A percentile compares a stretch with the other conserved stretches of the same genome.
Conservation (phyloP, 2,797 vertebrate genomes). For the Danio albolineatus region DNA sequence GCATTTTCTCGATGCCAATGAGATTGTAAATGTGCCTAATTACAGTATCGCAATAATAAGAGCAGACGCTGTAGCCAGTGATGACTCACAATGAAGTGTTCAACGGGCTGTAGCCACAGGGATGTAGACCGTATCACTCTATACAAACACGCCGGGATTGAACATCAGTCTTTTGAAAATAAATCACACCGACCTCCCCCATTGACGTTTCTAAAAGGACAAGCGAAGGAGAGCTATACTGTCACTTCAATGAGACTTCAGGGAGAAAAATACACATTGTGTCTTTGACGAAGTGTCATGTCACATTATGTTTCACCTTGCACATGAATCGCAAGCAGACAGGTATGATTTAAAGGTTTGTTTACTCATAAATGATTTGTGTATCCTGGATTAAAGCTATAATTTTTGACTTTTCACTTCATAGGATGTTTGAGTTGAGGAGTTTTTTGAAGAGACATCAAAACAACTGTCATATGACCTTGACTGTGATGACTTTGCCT, state of each 20-base stretch:
- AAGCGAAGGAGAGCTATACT: background rate
- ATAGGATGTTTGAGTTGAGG: background rate
- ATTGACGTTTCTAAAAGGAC: conserved; percentile 27
- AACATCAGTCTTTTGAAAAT: conserved; percentile 24
- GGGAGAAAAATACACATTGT: background rate
- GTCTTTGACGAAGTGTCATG: conserved; percentile 3
- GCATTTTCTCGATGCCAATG: conserved; percentile 21
- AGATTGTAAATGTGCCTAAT: conserved; percentile 30
- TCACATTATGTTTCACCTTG: conserved; percentile 11
- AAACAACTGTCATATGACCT: conserved; percentile 15
- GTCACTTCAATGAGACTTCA: background rate
- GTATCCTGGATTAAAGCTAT: background rate
- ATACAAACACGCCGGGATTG: conserved; percentile 38
- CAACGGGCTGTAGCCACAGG: background rate
- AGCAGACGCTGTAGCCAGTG: background rate
- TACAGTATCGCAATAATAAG: conserved; percentile 32
- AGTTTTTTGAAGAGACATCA: background rate
- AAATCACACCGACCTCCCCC: conserved; percentile 9
- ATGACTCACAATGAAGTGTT: conserved; percentile 35
- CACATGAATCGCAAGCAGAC: conserved; percentile 5
- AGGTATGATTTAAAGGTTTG: conserved; percentile 38
- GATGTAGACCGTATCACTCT: background rate
- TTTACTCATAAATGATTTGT: conserved; percentile 24
- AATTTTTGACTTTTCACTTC: background rate
- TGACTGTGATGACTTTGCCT: background rate